Conservation (phyloP, 1,140 invertebrate genomes). For the Drosophila tristis region DNA sequence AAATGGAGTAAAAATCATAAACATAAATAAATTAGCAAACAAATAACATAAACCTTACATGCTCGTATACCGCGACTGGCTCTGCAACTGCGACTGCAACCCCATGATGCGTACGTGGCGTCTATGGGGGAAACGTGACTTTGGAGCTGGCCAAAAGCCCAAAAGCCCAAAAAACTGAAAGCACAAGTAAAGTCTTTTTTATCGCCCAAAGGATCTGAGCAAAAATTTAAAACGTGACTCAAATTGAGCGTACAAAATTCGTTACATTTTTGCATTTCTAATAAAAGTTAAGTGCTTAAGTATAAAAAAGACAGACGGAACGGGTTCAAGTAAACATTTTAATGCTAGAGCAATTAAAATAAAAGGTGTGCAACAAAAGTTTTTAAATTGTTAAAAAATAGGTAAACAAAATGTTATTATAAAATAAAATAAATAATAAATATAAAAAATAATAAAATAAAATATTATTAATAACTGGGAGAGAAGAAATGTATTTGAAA, state of each 20-base stretch:
- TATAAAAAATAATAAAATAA: no score
- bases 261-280: slow-evolving; percentile 45
- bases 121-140: slow-evolving; percentile 62
- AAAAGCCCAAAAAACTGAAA: slow-evolving; percentile 14
- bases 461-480: no score
- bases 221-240: slow-evolving; percentile 67
- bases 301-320: background rate
- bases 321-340: background rate
- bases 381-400: no score
- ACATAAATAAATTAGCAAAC: slow-evolving; percentile 55
- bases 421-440: background rate
- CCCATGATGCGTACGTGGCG: slow-evolving; percentile 57
- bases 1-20: slow-evolving; percentile 41
- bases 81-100: slow-evolving; percentile 24
- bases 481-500: no score
- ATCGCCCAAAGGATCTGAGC: slow-evolving; percentile 49
- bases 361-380: no score
- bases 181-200: slow-evolving; percentile 14
- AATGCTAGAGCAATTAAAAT: background rate
- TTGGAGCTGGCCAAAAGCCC: slow-evolving; percentile 25
- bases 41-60: slow-evolving; percentile 45
- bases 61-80: slow-evolving; percentile 10
- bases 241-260: slow-evolving; percentile 45
- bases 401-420: no score
- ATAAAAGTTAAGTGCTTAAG: slow-evolving; percentile 6